A percentile compares a stretch with the other conserved stretches of the same genome.
Evolutionary conservation across 2,113 vertebrate genomes (phyloP).

Genomic region (Zosterops lateralis): DNA sequence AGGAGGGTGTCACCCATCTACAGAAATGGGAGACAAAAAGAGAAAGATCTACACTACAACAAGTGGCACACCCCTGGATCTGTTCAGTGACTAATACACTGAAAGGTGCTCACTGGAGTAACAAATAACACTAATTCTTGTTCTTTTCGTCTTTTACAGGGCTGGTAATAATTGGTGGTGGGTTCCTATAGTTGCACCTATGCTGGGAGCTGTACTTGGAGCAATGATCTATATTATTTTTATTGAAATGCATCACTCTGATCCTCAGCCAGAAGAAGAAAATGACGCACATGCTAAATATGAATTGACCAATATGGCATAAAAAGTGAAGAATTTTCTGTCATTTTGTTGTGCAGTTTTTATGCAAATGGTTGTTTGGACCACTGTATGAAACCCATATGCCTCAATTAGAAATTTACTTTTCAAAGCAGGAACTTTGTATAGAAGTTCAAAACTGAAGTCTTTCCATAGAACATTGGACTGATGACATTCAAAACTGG

Average conservation of each 20-base stretch:
- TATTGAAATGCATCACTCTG: conserved; percentile 88
- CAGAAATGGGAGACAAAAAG: background rate
- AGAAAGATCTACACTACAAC: background rate
- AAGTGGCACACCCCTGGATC: accelerated
- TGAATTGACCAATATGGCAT: conserved; percentile 73
- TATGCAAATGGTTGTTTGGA: background rate
- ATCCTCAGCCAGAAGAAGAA: conserved; percentile 60
- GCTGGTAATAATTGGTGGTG: conserved; percentile 92
- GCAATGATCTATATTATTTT: conserved; percentile 81
- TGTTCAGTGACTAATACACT: background rate
- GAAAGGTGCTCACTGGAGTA: background rate
- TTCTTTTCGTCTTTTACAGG: conserved; percentile 70
- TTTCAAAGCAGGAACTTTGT: background rate
- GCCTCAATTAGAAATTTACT: background rate
- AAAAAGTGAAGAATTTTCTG: background rate
- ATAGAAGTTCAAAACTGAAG: background rate
- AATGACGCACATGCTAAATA: conserved; percentile 81
- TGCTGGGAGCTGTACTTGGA: conserved; percentile 86
- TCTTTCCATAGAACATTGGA: background rate
- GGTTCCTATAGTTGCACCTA: conserved; percentile 88
- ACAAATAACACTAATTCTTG: background rate
- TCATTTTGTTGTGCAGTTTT: background rate
- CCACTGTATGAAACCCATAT: background rate
- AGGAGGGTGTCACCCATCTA: background rate
- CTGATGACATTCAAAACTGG: background rate